Evolutionary conservation across 2,888 invertebrate genomes (phyloP), one percentile per base, ranked within the genome.

Genomic region (Dilophus febrilis): DNA sequence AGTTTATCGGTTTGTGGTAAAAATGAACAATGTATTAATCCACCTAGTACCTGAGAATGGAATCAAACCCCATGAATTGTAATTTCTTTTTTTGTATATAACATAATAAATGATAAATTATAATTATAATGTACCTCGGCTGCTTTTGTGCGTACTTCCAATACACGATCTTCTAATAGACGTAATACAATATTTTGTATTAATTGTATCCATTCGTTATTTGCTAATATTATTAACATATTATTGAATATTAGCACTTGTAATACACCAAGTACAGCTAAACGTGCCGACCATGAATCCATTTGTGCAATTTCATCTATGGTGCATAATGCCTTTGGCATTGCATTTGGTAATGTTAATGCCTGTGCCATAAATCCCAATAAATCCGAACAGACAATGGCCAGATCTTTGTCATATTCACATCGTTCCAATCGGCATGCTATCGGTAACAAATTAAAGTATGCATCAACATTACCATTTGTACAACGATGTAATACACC

Each of bases 61-160:
- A n/a, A n/a, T n/a, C n/a, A n/a, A n/a, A n/a, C n/a, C n/a, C n/a
- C n/a, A n/a, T n/a, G n/a, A n/a, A n/a, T n/a, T n/a, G n/a, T n/a
- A n/a, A n/a, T n/a, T n/a, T n/a, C n/a, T n/a, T n/a, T n/a, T n/a
- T n/a, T n/a, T n/a, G n/a, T n/a, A n/a, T n/a, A n/a, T 31, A 10
- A 31, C 12, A 13, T 14, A 31, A 31, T 7, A 29, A 11, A 7
- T 13, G 6, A n/a, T 13, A 13, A 31, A n/a, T 14, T 13, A 31
- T 31, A 8, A 29, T 11, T 27, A 6, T 27, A 27, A 28, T n/a
- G n/a, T n/a, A 88, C 77, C 51, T 79, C 75, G 1, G 82, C 77
- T 3, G 91, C 86, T 47, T 77, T 74, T 55, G 83, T 77, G 40
- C 91, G 68, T 11, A 92, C 91, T 67, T 86, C 85, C 2, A 82